Evolutionary conservation across 1,140 invertebrate genomes (phyloP), one percentile per base, ranked within the genome.

Genomic region (Heliconius hermathena): DNA sequence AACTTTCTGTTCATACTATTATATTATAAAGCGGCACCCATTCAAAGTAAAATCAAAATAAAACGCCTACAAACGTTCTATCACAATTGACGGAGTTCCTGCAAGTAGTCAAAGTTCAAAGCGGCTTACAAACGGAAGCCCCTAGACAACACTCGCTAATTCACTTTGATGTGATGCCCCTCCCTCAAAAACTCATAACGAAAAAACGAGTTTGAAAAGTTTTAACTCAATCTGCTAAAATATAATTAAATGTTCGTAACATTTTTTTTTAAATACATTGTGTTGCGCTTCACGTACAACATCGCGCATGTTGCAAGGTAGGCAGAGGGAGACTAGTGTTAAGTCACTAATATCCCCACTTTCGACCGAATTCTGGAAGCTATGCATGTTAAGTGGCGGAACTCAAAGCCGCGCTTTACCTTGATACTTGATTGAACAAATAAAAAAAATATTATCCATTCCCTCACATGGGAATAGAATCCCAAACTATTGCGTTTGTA

Each of bases 131-230:
- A 89, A 86, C 89, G 91, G 88, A 91, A 89, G 86, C 91, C 90
- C 90, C 87, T 88, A 93, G 90, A 93, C 89, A 93, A 91, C 91
- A 91, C 89, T 91, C 87, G 88, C 88, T 93, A 93, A 93, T 93
- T 93, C 89, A 87, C 90, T 93, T 93, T 93, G 90, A 93, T 91
- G 88, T 93, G 90, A 93, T 91, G 88, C 91, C 80, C 73, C 78
- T 72, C 76, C 80, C 87, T 81, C 74, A 41, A 54, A 73, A 85
- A 85, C 83, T 84, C 81, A 83, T 91, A 90, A 92, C 88, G 90
- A 92, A 89, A 89, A 90, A 90, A 92, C 85, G 83, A 86, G 88
- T 88, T 89, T 90, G 90, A 89, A 87, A 91, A 90, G 81, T 93
- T 93, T 89, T 90, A 91, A 89, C 87, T 85, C 85, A 74, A 60